Conservation (phyloP, 2,888 invertebrate genomes). For the Nymphalis c-album region DNA sequence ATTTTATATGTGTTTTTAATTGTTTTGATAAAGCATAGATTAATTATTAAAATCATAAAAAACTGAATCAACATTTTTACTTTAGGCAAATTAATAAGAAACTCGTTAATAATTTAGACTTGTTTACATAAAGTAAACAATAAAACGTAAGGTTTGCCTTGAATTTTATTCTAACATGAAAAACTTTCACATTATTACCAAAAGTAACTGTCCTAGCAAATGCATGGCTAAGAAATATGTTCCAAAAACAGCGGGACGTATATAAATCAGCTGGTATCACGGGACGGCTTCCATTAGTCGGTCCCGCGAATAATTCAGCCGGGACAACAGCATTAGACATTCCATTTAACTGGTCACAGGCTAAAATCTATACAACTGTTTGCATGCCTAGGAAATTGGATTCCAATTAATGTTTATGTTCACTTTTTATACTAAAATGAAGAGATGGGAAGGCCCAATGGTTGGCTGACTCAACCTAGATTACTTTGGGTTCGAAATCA, state of each 20-base stretch:
- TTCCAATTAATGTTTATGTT: background rate
- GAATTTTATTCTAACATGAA: background rate
- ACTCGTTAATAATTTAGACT: too few relatives aligned
- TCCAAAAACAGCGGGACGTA: background rate
- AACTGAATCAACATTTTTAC: too few relatives aligned
- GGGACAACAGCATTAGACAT: constrained; percentile 44
- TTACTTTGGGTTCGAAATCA: too few relatives aligned
- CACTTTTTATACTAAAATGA: too few relatives aligned
- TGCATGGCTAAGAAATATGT: background rate
- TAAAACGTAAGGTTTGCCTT: too few relatives aligned
- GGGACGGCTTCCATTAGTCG: constrained; percentile 41
- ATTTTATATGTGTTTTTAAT: too few relatives aligned
- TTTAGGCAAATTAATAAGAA: too few relatives aligned
- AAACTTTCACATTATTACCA: background rate
- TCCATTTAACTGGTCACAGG: constrained; percentile 25
- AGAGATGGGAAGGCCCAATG: too few relatives aligned
- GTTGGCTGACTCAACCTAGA: too few relatives aligned
- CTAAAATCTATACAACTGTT: background rate
- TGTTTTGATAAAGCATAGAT: too few relatives aligned
- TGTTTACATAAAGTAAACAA: too few relatives aligned
- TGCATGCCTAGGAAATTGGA: background rate
- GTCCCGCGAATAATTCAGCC: constrained; percentile 44
- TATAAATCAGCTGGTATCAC: constrained; percentile 38
- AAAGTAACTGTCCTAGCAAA: background rate
- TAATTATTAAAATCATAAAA: too few relatives aligned